A percentile compares a stretch with the other conserved stretches of the same genome.
Evolutionary conservation across 92 coral and sea anemone species (phyloP).

Genomic region (Plumapathes pennacea): DNA sequence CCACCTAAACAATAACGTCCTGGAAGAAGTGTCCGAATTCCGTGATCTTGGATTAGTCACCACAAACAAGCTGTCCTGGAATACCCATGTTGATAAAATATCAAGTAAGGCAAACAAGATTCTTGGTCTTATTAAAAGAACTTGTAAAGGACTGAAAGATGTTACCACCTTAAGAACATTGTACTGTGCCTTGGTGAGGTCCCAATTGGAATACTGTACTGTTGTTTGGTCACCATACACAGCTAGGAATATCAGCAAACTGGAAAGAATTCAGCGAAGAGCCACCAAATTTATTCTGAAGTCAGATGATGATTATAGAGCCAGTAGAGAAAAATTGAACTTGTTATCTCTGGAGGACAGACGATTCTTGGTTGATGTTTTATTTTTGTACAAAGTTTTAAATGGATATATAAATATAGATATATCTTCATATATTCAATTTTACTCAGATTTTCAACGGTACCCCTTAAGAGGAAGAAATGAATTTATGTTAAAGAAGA

Average conservation of each 20-base stretch:
- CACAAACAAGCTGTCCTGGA: slow-evolving; percentile 5
- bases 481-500: slow-evolving; percentile 16
- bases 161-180: slow-evolving; percentile 26
- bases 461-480: slow-evolving; percentile 15
- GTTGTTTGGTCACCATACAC: slow-evolving; percentile 30
- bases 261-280: slow-evolving; percentile 30
- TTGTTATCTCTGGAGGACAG: slow-evolving; percentile 13
- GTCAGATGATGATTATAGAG: slow-evolving; percentile 2
- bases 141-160: slow-evolving; percentile 32
- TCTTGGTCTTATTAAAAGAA: slow-evolving; percentile 37
- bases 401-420: slow-evolving; percentile 6
- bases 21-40: slow-evolving; percentile 20
- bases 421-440: slow-evolving; percentile 5
- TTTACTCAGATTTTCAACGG: slow-evolving; percentile 15
- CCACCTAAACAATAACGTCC: slow-evolving; percentile 7
- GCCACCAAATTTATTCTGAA: slow-evolving; percentile 28
- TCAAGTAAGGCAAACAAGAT: slow-evolving; percentile 19
- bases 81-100: slow-evolving; percentile 14
- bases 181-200: slow-evolving; percentile 28
- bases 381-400: slow-evolving; percentile 18
- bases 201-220: slow-evolving; percentile 35
- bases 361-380: slow-evolving; percentile 10
- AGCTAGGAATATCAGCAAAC: slow-evolving; percentile 20
- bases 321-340: background rate
- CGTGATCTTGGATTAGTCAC: slow-evolving; percentile 12